Evolutionary conservation across 23 tunicate genomes (phyloP).

Genomic region (Oikopleura dioica): DNA sequence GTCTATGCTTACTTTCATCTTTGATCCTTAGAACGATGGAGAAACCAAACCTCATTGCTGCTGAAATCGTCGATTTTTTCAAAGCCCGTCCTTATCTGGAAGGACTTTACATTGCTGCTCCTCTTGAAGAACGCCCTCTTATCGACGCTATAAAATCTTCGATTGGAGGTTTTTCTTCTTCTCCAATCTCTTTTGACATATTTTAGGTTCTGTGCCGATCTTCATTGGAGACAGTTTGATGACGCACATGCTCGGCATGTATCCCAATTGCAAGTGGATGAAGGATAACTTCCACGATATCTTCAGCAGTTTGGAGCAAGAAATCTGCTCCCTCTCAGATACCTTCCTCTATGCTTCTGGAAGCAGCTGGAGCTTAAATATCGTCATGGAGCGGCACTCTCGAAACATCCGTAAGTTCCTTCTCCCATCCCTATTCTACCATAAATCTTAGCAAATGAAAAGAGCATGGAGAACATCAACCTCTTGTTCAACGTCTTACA

Average conservation of each 20-base stretch:
- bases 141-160: neutral
- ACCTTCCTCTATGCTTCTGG: neutral
- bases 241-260: no score
- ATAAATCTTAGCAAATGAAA: neutral
- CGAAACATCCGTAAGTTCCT: no score
- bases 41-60: neutral
- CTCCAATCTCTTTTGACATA: no score
- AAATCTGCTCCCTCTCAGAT: neutral
- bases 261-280: neutral
- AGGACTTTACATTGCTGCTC: conserved; percentile 3
- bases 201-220: neutral
- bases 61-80: neutral
- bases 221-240: neutral
- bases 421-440: no score
- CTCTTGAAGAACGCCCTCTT: neutral
- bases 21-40: neutral
- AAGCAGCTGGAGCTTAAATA: conserved; percentile 3
- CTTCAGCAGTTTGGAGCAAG: conserved; percentile 8
- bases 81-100: neutral
- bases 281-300: conserved; percentile 5
- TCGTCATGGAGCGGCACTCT: neutral
- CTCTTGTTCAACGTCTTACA: neutral
- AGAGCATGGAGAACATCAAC: neutral
- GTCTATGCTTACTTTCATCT: no score
- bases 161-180: neutral